Evolutionary conservation across 2,888 invertebrate genomes (phyloP).

Genomic region (Parthenolecanium corni): DNA sequence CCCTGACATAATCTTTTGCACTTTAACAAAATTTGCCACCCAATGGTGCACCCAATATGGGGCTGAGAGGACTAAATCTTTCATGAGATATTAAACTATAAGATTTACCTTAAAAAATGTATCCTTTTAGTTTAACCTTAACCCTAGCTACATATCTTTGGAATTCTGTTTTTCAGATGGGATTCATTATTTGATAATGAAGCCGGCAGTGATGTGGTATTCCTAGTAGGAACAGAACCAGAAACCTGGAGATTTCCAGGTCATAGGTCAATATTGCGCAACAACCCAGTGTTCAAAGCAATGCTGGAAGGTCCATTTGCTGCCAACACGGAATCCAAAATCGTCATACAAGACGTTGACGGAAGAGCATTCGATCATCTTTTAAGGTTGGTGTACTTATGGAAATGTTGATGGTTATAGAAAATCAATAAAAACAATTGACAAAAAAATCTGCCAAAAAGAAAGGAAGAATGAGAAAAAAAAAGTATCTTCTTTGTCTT

Average conservation of each 20-base stretch:
- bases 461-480: background rate
- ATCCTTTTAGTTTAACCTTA: no score
- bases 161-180: constrained; percentile 13
- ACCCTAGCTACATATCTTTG: no score
- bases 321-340: constrained; percentile 37
- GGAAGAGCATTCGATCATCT: constrained; percentile 56
- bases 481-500: background rate
- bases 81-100: no score
- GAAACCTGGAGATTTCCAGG: constrained; percentile 59
- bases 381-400: constrained; percentile 40
- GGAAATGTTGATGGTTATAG: background rate
- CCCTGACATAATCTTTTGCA: no score
- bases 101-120: no score
- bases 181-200: constrained; percentile 43
- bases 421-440: background rate
- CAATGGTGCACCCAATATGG: no score
- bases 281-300: constrained; percentile 52
- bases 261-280: constrained; percentile 50
- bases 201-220: constrained; percentile 49
- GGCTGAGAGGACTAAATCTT: no score
- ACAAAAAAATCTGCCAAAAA: background rate
- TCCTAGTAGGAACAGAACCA: constrained; percentile 52
- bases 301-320: constrained; percentile 44
- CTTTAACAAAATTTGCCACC: no score
- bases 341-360: constrained; percentile 49